These are phyloP conservation scores for Hepsetus odoe DNA, from an alignment of 2,113 vertebrate species.

Conservation along the genomic window DNA sequence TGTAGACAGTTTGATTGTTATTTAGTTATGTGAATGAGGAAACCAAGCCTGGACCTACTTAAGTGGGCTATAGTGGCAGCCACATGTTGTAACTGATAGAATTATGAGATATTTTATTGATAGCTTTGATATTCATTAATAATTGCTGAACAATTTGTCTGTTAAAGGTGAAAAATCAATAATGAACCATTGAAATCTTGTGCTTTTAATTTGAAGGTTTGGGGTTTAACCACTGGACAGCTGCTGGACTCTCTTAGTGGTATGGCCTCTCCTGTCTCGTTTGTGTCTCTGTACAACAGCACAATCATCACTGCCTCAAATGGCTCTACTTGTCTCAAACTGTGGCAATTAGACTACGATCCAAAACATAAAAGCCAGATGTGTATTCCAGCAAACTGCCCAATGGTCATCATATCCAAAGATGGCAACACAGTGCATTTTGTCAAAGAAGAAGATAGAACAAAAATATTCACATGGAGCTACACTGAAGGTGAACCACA, in stretches of 20 bases:
- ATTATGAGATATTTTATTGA: too few species aligned
- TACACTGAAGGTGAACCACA: conserved; percentile 70
- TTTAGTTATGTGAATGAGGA: too few species aligned
- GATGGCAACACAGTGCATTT: conserved; percentile 71
- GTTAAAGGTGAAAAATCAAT: background rate
- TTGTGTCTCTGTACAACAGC: conserved; percentile 55
- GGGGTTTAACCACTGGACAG: conserved; percentile 78
- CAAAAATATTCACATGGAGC: conserved; percentile 79
- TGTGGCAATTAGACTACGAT: conserved; percentile 75
- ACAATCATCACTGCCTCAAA: conserved; percentile 76
- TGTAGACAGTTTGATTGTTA: too few species aligned
- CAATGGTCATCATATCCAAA: conserved; percentile 68
- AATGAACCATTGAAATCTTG: background rate
- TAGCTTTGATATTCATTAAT: too few species aligned
- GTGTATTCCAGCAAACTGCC: conserved; percentile 68
- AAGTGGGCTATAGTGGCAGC: too few species aligned
- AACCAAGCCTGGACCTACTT: too few species aligned
- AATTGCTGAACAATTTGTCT: too few species aligned
- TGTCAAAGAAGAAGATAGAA: conserved; percentile 67
- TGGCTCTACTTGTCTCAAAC: conserved; percentile 54
- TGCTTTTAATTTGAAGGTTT: conserved; percentile 71
- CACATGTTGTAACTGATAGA: too few species aligned
- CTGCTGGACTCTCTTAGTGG: conserved; percentile 74
- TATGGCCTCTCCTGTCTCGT: conserved; percentile 66
- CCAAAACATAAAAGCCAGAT: conserved; percentile 48